These are phyloP conservation scores for Uropetala carovei DNA, from an alignment of 2,888 invertebrate genomes.

Conservation along the genomic window DNA sequence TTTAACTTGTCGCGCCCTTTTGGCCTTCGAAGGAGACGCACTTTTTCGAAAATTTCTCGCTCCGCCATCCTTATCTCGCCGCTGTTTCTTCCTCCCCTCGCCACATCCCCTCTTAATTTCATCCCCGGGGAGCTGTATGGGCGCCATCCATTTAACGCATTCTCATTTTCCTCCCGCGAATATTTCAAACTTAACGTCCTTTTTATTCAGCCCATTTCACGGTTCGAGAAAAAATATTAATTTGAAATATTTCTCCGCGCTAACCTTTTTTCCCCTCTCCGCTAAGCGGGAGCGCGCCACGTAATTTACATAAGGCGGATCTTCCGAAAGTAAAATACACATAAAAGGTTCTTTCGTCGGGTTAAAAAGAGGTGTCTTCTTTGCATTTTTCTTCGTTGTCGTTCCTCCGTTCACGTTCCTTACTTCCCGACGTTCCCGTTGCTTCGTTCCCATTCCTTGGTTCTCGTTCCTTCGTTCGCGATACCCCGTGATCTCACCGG, in stretches of 20 bases:
- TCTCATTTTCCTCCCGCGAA: conserved; percentile 21
- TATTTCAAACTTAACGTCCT: conserved; percentile 43
- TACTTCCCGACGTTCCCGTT: background rate
- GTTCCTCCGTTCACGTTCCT: too few relatives aligned
- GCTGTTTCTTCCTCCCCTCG: background rate
- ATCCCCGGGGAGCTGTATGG: background rate
- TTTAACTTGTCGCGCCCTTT: background rate
- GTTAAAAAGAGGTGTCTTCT: background rate
- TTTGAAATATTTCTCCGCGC: conserved; percentile 42
- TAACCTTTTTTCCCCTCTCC: background rate
- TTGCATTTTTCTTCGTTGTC: background rate
- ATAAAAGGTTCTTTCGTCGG: background rate
- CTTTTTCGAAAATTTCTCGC: background rate
- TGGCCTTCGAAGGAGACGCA: background rate
- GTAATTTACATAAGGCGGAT: background rate
- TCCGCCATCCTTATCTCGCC: background rate
- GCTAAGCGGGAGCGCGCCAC: background rate
- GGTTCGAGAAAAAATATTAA: conserved; percentile 9
- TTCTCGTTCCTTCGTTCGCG: background rate
- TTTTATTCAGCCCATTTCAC: conserved; percentile 12
- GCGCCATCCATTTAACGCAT: background rate
- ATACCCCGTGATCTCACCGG: background rate
- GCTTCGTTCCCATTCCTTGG: background rate
- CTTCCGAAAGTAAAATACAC: too few relatives aligned
- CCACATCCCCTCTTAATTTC: conserved; percentile 26